Evolutionary conservation across 1,140 invertebrate species (phyloP).

Genomic region (Megathymus violae): DNA sequence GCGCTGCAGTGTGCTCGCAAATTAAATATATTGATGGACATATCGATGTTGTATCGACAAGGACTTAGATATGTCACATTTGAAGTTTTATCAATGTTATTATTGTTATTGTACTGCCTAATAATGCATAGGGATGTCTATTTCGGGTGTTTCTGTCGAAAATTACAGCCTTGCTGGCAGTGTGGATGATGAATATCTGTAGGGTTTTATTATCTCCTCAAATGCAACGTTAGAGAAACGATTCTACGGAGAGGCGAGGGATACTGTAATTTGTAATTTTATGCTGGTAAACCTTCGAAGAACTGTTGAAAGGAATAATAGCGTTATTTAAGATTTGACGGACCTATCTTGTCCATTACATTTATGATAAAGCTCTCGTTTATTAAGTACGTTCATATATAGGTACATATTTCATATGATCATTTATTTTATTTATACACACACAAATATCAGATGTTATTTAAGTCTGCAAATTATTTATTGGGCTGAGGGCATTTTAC

Average conservation of each 20-base stretch:
- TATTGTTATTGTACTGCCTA: conserved; percentile 17
- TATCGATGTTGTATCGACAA: not conserved
- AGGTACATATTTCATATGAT: too few species aligned
- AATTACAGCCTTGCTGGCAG: conserved; percentile 17
- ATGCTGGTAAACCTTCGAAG: conserved; percentile 6
- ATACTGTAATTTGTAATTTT: not conserved
- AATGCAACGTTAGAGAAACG: conserved; percentile 10
- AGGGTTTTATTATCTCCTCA: conserved; percentile 1
- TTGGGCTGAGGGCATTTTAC: too few species aligned
- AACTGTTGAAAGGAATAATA: conserved; percentile 14
- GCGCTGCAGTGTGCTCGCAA: too few species aligned
- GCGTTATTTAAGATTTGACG: conserved; percentile 15
- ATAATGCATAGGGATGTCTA: conserved; percentile 22
- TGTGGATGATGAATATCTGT: conserved; percentile 17
- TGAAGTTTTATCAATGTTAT: conserved; percentile 2
- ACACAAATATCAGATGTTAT: too few species aligned
- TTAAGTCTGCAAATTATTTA: too few species aligned
- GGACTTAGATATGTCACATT: too few species aligned
- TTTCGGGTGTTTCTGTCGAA: conserved; percentile 26
- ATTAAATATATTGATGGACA: too few species aligned
- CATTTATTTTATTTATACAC: too few species aligned
- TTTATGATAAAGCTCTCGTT: too few species aligned
- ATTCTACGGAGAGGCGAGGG: conserved; percentile 1
- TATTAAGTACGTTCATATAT: too few species aligned
- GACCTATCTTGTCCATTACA: too few species aligned